Evolutionary conservation across 37 sponge, comb jelly and placozoan genomes (phyloP).

Genomic region (Corticium candelabrum): DNA sequence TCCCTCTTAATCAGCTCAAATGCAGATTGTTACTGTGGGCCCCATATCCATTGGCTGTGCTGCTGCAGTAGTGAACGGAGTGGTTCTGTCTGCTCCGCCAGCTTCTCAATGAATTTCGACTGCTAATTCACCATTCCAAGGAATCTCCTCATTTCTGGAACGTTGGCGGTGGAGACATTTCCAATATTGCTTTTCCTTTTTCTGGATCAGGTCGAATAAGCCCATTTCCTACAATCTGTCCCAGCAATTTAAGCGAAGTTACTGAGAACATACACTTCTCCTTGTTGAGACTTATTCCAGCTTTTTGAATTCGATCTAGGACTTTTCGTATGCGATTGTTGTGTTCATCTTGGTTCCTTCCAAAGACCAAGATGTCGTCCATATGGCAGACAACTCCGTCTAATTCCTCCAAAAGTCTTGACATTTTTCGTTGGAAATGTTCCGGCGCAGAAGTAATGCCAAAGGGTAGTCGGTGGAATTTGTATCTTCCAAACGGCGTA

Average conservation of each 20-base stretch:
- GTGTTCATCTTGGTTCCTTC: slow-evolving; percentile 24
- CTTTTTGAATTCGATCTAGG: slow-evolving; percentile 3
- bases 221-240: slow-evolving; percentile 22
- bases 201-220: slow-evolving; percentile 32
- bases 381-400: slow-evolving; percentile 33
- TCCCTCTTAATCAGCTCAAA: no score
- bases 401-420: slow-evolving; percentile 8
- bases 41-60: slow-evolving; percentile 27
- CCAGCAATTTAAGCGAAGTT: slow-evolving; percentile 19
- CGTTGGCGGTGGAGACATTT: slow-evolving; percentile 19
- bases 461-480: slow-evolving; percentile 26
- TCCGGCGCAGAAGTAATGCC: slow-evolving; percentile 38
- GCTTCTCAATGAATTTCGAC: slow-evolving; percentile 18
- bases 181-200: slow-evolving; percentile 11
- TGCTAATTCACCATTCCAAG: slow-evolving; percentile 31
- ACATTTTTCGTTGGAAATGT: slow-evolving; percentile 31
- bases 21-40: slow-evolving; percentile 14
- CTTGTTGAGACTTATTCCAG: slow-evolving; percentile 21
- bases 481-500: slow-evolving; percentile 25
- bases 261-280: slow-evolving; percentile 32
- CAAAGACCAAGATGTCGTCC: slow-evolving; percentile 21
- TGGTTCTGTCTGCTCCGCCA: slow-evolving; percentile 17
- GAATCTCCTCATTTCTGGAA: slow-evolving; percentile 19
- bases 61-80: slow-evolving; percentile 19
- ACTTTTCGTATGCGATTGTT: slow-evolving; percentile 12